Base-by-base conservation (phyloP, 2,797 vertebrate species). In the Helicolenus hilgendorfi region DNA sequence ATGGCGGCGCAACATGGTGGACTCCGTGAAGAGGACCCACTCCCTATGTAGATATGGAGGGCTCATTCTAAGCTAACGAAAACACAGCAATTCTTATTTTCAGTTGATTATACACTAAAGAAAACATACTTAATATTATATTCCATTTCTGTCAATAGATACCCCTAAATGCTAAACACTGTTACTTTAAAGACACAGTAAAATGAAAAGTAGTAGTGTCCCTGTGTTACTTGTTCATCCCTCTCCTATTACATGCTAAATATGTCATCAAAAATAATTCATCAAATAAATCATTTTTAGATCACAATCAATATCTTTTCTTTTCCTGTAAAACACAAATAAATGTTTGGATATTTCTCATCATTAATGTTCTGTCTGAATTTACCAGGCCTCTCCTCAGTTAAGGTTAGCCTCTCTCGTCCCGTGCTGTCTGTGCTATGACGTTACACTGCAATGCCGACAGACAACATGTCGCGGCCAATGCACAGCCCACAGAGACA, bases 381-480 rank as follows among this genome's bases (percentile, higher is more conserved):
- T 90, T 41, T 82, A 35, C 14, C 77, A 24, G 58, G 26, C 22
- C 72, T 89, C 63, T 86, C 65, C 60, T 87, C 79, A 76, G 63
- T 76, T 86, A 71, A 81, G 77, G 81, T 79, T 72, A 60, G 36
- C 29, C 33, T 86, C 72, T 79, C 59, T 59, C 67, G 33, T 88
- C 82, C 75, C 14, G 41, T 85, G 81, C 69, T 35, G 72, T 85
- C 74, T 91, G 80, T 91, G 83, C 92, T 88, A 85, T 97, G 97
- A 93, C 81, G 70, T 78, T 77, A 94, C 97, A 92, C 94, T 74
- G 49, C 97, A 91, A 95, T 96, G 96, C 92, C 95, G 95, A 97
- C 97, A 97, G 98, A 96, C 97, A 96, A 97, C 95, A 98, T 98
- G 98, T 98, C 97, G 96, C 95, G 96, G 94, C 95, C 97, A 98